phyloP scores from a whole-genome alignment of 2,113 vertebrate genomes.

The Balaeniceps rex region DNA sequence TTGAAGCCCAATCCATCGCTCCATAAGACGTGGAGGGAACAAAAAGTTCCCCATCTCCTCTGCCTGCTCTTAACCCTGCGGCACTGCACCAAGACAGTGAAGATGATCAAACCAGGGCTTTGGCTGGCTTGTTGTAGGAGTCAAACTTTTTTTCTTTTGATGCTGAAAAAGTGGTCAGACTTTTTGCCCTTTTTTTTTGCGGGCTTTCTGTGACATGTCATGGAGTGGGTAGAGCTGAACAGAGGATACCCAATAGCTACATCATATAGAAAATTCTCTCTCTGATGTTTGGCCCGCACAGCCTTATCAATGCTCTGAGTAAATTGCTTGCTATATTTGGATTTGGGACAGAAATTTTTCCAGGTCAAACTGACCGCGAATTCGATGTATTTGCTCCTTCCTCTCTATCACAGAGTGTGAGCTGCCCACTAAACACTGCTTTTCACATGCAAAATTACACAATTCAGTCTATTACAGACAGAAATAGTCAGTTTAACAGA shows the following conservation, averaged over 20 bases:
- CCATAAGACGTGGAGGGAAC: fast-evolving
- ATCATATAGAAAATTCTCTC: not conserved
- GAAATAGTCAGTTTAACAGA: not conserved
- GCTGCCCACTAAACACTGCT: not conserved
- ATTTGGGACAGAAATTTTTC: not conserved
- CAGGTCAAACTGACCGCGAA: not conserved
- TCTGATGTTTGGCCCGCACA: not conserved
- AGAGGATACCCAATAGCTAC: not conserved
- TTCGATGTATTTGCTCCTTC: not conserved
- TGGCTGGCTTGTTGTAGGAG: not conserved
- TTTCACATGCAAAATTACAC: not conserved
- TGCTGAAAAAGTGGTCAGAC: not conserved
- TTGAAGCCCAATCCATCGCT: not conserved
- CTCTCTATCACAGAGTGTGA: not conserved
- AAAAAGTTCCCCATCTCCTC: not conserved
- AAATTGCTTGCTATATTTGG: not conserved
- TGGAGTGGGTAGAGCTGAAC: not conserved
- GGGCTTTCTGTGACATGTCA: not conserved
- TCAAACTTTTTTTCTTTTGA: not conserved
- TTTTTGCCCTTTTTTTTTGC: not conserved
- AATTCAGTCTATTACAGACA: not conserved
- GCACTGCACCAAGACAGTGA: not conserved
- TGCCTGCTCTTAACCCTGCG: not conserved
- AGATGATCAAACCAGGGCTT: slow-evolving; percentile 16
- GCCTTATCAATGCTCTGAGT: not conserved